Evolutionary conservation across 2,797 vertebrate genomes (phyloP), one percentile per base, ranked within the genome.

Genomic region (Sciurus vulgaris): DNA sequence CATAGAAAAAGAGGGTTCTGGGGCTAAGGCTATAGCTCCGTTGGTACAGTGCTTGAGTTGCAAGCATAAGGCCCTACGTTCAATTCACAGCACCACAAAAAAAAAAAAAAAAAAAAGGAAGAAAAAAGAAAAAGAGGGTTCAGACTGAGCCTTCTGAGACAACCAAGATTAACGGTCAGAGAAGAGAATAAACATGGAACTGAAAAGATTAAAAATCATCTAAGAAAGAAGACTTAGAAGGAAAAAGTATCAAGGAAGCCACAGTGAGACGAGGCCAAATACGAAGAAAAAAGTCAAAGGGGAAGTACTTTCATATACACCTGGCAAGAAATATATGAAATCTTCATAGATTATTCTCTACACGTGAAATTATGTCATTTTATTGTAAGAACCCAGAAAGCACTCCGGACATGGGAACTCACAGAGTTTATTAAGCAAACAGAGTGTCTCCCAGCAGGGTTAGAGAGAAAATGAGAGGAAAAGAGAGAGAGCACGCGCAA

Each of bases 131-230:
- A 94, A 44, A 87, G 51, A 82, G 74, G 35, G 35, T 70, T 93
- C 91, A 86, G 28, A 61, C 35, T 18, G 24, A 94, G 51, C 18
- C 54, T 78, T 87, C 13, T 59, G 33, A 78, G 30, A 89, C 4
- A 78, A 51, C 33, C 49, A 89, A 41, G 67, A 78, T 56, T 33
- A 82, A 47, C 49, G 61, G 85, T 49, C 6, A 65, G n/a, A 86
- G 22, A 82, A 84, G 30, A 91, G 41, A 97, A 78, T 28, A 44
- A 93, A 82, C 5, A 87, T 6, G 61, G 30, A 79, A 91, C 38
- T 59, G 7, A 38, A 91, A 54, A 84, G 76, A 94, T 33, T 70
- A 70, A 41, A 89, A 70, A 35, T 20, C 47, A 73, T 0, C 49
- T 54, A 54, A 47, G 35, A 86, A 82, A 86, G 41, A 77, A 61